Evolutionary conservation across 2,888 invertebrate species (phyloP).

Genomic region (Archaeoteleia sp.): DNA sequence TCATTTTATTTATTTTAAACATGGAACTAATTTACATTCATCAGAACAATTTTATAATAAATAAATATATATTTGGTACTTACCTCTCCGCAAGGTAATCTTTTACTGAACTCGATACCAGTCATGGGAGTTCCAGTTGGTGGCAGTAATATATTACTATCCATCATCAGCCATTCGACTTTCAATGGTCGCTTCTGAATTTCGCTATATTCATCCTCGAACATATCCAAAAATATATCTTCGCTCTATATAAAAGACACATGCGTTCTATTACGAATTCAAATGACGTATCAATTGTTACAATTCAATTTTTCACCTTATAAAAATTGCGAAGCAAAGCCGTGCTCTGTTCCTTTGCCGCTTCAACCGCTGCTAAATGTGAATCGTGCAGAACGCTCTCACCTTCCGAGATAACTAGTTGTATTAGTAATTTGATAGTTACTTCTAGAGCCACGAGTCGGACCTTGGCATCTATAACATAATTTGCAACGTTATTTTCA

Average conservation of each 20-base stretch:
- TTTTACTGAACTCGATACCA: slow-evolving; percentile 93
- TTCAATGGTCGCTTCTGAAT: slow-evolving; percentile 90
- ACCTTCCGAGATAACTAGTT: slow-evolving; percentile 79
- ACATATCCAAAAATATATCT: slow-evolving; percentile 98
- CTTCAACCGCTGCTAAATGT: slow-evolving; percentile 82
- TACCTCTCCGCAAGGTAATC: slow-evolving; percentile 97
- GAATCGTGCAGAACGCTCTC: slow-evolving; percentile 80
- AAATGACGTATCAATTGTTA: slow-evolving; percentile 1
- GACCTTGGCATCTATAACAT: slow-evolving; percentile 84
- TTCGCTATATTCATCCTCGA: slow-evolving; percentile 97
- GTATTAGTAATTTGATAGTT: slow-evolving; percentile 86
- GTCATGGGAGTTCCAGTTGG: slow-evolving; percentile 97
- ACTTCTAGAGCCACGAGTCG: slow-evolving; percentile 95
- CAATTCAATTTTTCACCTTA: slow-evolving; percentile 76
- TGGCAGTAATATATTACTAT: slow-evolving; percentile 94
- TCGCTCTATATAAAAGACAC: slow-evolving; percentile 81
- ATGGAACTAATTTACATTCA: too few species aligned
- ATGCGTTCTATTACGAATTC: background rate
- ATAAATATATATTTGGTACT: slow-evolving; percentile 59
- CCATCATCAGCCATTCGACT: slow-evolving; percentile 97
- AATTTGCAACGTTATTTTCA: too few species aligned
- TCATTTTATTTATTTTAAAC: too few species aligned
- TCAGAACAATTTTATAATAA: too few species aligned
- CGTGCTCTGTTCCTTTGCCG: slow-evolving; percentile 87
- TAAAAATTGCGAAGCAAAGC: slow-evolving; percentile 92